Evolutionary conservation across 1,140 invertebrate genomes (phyloP).

Genomic region (Helicoverpa armigera): DNA sequence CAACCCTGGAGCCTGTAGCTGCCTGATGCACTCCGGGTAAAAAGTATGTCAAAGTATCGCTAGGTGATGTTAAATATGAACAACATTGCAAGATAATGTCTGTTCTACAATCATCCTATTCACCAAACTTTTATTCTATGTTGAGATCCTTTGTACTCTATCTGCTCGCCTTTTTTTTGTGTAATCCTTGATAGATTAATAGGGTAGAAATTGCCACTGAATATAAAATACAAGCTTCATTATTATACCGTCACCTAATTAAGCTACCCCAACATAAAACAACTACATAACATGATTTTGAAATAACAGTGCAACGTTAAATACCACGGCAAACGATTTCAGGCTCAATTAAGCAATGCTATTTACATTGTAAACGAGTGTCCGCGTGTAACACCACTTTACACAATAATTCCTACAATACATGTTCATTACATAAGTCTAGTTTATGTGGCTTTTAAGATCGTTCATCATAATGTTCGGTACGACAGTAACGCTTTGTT

Average conservation of each 20-base stretch:
- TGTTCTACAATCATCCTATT: too few relatives aligned
- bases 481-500: too few relatives aligned
- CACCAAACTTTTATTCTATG: too few relatives aligned
- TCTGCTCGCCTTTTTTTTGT: too few relatives aligned
- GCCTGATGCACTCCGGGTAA: too few relatives aligned
- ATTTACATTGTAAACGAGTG: constrained; percentile 24
- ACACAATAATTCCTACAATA: not conserved
- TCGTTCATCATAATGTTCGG: not conserved
- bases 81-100: too few relatives aligned
- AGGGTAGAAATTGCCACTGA: too few relatives aligned
- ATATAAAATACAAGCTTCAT: not conserved
- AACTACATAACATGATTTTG: not conserved
- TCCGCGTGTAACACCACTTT: constrained; percentile 1
- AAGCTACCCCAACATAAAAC: not conserved
- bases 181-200: too few relatives aligned
- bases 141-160: too few relatives aligned
- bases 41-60: too few relatives aligned
- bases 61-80: too few relatives aligned
- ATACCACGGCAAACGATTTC: constrained; percentile 4
- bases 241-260: not conserved
- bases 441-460: not conserved
- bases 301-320: not conserved
- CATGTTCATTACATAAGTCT: not conserved
- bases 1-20: not conserved
- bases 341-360: constrained; percentile 21